Evolutionary conservation across 1,140 invertebrate species (phyloP).

Genomic region (Zelostemma sp.): DNA sequence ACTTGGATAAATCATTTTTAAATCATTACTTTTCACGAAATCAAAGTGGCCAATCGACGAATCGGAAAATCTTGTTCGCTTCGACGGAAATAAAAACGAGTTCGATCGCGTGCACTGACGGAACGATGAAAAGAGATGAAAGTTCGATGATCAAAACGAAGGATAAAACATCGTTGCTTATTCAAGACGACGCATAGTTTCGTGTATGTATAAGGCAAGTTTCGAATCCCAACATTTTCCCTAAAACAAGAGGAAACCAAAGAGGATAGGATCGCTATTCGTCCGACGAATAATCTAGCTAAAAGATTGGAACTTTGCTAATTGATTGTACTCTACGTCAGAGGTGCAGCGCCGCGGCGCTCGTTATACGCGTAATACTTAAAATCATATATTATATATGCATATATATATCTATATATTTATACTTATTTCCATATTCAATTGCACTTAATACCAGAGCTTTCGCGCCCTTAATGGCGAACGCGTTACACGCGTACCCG

Average conservation of each 20-base stretch:
- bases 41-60: too few relatives aligned
- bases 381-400: slow-evolving; percentile 19
- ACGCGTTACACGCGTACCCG: not conserved
- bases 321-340: slow-evolving; percentile 66
- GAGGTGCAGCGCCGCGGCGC: slow-evolving; percentile 54
- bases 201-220: slow-evolving; percentile 33
- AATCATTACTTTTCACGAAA: too few relatives aligned
- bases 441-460: slow-evolving; percentile 31
- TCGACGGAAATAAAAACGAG: too few relatives aligned
- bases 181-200: too few relatives aligned
- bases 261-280: slow-evolving; percentile 20
- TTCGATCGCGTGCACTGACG: too few relatives aligned
- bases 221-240: slow-evolving; percentile 19
- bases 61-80: too few relatives aligned
- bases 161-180: too few relatives aligned
- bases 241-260: slow-evolving; percentile 6
- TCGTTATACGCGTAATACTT: slow-evolving; percentile 25
- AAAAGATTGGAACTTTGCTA: slow-evolving; percentile 61
- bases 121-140: too few relatives aligned
- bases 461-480: slow-evolving; percentile 16
- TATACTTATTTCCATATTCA: slow-evolving; percentile 10
- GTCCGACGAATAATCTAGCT: slow-evolving; percentile 35
- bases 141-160: too few relatives aligned
- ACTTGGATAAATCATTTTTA: too few relatives aligned
- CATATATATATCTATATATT: slow-evolving; percentile 14